Evolutionary conservation across 2,797 vertebrate species (phyloP).

Genomic region (Pristis pectinata): DNA sequence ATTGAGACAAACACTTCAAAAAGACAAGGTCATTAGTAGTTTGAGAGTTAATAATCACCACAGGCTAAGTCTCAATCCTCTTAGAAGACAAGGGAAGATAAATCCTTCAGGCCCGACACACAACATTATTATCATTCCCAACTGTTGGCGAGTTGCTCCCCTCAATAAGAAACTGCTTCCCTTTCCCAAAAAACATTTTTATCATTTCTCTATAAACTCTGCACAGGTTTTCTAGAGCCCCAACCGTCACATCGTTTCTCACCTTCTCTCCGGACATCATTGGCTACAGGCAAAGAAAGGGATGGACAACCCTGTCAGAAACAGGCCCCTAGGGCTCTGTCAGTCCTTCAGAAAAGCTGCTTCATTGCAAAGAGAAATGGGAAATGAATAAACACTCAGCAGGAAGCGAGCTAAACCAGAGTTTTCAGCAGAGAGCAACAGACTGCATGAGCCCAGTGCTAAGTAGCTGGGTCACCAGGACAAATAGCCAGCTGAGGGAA

Average conservation of each 20-base stretch:
- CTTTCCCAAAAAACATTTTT: neutral
- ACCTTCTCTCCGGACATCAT: slow-evolving; percentile 29
- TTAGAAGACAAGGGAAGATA: neutral
- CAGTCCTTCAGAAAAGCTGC: neutral
- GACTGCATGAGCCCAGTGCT: neutral
- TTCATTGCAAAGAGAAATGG: neutral
- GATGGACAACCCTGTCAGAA: neutral
- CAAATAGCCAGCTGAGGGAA: neutral
- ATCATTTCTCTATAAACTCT: neutral
- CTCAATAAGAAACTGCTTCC: neutral
- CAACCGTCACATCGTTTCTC: neutral
- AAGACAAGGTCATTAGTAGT: neutral
- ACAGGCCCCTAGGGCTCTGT: neutral
- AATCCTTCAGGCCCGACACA: neutral
- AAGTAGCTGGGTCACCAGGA: neutral
- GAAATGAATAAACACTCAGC: too few relatives aligned
- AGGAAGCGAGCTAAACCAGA: neutral
- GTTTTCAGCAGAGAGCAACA: neutral
- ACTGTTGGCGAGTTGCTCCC: neutral
- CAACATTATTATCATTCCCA: neutral
- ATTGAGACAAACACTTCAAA: neutral
- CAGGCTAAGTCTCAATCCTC: slow-evolving; percentile 19
- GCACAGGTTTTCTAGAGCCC: neutral
- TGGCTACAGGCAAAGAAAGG: neutral
- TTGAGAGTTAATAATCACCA: neutral